Evolutionary conservation across 2,888 invertebrate species (phyloP).

Genomic region (Tachystola acroxantha): DNA sequence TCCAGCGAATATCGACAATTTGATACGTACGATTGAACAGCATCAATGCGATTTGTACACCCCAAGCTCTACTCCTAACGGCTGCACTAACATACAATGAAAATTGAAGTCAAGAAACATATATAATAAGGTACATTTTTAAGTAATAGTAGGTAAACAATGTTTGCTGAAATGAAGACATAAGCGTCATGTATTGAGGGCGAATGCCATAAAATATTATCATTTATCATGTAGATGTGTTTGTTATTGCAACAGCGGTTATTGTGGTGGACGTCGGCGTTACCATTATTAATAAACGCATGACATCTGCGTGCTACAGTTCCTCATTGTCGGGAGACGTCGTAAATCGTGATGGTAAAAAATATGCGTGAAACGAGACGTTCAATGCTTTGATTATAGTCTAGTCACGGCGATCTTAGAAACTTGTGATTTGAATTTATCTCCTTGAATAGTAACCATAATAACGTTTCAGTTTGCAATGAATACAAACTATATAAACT

Average conservation of each 20-base stretch:
- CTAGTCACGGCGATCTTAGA: not conserved
- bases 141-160: constrained; percentile 14
- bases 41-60: constrained; percentile 65
- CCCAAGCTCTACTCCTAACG: constrained; percentile 44
- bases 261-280: constrained; percentile 71
- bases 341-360: constrained; percentile 34
- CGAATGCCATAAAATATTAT: constrained; percentile 69
- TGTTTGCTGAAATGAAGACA: constrained; percentile 61
- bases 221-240: constrained; percentile 71
- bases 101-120: constrained; percentile 16
- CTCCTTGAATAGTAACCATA: too few species aligned
- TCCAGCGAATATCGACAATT: constrained; percentile 67
- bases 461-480: too few species aligned
- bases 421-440: too few species aligned
- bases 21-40: constrained; percentile 72
- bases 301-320: constrained; percentile 61
- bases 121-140: constrained; percentile 17
- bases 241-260: constrained; percentile 66
- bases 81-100: constrained; percentile 14
- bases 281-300: constrained; percentile 63
- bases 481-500: too few species aligned
- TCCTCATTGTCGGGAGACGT: constrained; percentile 41
- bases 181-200: constrained; percentile 62
- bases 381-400: constrained; percentile 1
- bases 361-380: constrained; percentile 32